Evolutionary conservation across 2,113 vertebrate species (phyloP).

Genomic region (Hiodon alosoides): DNA sequence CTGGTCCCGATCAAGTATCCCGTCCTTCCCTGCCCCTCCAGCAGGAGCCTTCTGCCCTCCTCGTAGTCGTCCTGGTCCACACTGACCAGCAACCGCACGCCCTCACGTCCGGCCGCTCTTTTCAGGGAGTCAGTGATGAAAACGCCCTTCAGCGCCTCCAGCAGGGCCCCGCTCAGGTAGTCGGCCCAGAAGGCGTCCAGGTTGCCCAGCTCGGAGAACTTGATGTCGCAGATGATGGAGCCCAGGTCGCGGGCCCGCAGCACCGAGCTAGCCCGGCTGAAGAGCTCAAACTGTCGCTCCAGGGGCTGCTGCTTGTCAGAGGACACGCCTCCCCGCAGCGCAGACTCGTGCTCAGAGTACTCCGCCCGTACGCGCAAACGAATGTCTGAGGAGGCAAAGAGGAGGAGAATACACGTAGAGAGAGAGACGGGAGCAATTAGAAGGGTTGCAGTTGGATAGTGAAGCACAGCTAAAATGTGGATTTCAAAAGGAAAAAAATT

Average conservation of each 20-base stretch:
- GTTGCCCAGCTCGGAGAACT: constrained; percentile 83
- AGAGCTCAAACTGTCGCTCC: constrained; percentile 80
- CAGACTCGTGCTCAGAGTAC: constrained; percentile 78
- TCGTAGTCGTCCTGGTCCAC: constrained; percentile 90
- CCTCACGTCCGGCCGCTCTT: constrained; percentile 74
- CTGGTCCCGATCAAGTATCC: constrained; percentile 10
- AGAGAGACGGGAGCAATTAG: constrained; percentile 23
- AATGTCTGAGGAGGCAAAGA: constrained; percentile 63
- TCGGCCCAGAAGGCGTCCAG: constrained; percentile 86
- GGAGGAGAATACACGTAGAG: constrained; percentile 18
- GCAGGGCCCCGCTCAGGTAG: constrained; percentile 81
- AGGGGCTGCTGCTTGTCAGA: constrained; percentile 76
- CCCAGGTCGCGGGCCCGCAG: constrained; percentile 80
- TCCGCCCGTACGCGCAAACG: constrained; percentile 81
- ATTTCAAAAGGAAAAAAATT: neutral
- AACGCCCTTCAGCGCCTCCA: constrained; percentile 82
- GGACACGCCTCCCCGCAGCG: constrained; percentile 70
- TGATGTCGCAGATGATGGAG: constrained; percentile 85
- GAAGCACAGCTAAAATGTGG: neutral
- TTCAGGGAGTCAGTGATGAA: constrained; percentile 84
- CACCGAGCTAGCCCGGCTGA: constrained; percentile 75
- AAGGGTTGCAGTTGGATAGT: neutral
- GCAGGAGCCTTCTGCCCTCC: constrained; percentile 68
- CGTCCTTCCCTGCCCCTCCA: constrained; percentile 35
- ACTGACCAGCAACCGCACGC: constrained; percentile 78